Evolutionary conservation across 2,113 vertebrate species (phyloP), one percentile per base, ranked within the genome.

Genomic region (Gasterosteus aculeatus): DNA sequence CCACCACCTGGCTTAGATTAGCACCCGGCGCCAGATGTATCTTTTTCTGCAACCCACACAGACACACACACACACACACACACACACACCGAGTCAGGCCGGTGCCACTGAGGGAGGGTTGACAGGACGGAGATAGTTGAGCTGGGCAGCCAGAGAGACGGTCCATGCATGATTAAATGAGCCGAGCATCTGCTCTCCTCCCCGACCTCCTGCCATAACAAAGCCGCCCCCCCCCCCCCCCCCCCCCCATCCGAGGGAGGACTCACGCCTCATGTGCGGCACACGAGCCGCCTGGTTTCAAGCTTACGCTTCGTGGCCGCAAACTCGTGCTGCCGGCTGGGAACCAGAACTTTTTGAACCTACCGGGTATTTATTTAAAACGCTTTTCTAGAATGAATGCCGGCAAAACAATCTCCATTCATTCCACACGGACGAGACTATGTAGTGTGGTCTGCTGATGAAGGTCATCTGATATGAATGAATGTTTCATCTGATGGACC

Each of bases 1-100:
- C 82, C 65, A 64, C 83, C 92, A 88, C 89, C 82, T 91, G 83
- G 81, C 11, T 88, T 73, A 84, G 72, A 90, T 90, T 84, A 89
- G 80, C 84, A 83, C 77, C 69, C 68, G 3, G 46, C 51, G 67
- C 84, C 83, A 78, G 83, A 89, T 86, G 83, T 77, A 72, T 76
- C 56, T 62, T 74, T 47, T 64, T 74, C 58, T 65, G 58, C 69
- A 68, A 44, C 69, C 38, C 72, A 60, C 69, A 44, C 69, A 69
- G 59, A 59, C 63, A 72, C 65, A 69, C 29, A 54, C 14, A 57
- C 10, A 66, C 10, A 33, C 44, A 47, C 44, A 47, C 2, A 47
- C 15, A 15, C 6, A 44, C 67, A 60, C n/a, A 59, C 38, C 9
- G 33, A 57, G 19, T 4, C 14, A 15, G 19, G 58, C 2, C 57